A percentile compares a stretch with the other conserved stretches of the same genome.
These are phyloP conservation scores for Cuculus canorus DNA, from an alignment of 2,797 vertebrate species.

Conservation along the genomic window DNA sequence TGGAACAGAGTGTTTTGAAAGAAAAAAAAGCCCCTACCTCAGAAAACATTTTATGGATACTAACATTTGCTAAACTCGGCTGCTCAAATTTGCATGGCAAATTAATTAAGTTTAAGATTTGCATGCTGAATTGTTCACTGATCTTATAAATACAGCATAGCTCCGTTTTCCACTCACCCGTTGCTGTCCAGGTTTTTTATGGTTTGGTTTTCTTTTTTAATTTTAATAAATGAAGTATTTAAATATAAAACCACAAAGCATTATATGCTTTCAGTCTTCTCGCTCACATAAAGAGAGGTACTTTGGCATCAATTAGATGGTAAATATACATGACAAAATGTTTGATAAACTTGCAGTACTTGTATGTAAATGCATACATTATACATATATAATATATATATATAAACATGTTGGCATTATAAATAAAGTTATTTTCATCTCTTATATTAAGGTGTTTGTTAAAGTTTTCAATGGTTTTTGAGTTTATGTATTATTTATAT, in stretches of 20 bases:
- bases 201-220: background rate
- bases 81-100: background rate
- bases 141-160: background rate
- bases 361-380: background rate
- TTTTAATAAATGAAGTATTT: conserved; percentile 8
- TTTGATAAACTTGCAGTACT: background rate
- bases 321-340: background rate
- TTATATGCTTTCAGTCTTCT: background rate
- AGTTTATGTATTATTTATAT: background rate
- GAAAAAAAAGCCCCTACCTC: background rate
- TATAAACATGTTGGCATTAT: background rate
- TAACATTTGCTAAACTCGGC: background rate
- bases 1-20: background rate
- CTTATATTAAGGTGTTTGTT: background rate
- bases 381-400: background rate
- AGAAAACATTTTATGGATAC: background rate
- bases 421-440: background rate
- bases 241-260: background rate
- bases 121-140: background rate
- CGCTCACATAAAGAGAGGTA: background rate
- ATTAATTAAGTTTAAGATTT: conserved; percentile 37
- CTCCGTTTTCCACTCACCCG: background rate
- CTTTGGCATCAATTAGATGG: background rate
- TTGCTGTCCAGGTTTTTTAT: background rate
- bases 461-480: background rate